These are phyloP conservation scores for Hystrix cristata DNA, from an alignment of 2,113 vertebrate genomes.

Conservation along the genomic window DNA sequence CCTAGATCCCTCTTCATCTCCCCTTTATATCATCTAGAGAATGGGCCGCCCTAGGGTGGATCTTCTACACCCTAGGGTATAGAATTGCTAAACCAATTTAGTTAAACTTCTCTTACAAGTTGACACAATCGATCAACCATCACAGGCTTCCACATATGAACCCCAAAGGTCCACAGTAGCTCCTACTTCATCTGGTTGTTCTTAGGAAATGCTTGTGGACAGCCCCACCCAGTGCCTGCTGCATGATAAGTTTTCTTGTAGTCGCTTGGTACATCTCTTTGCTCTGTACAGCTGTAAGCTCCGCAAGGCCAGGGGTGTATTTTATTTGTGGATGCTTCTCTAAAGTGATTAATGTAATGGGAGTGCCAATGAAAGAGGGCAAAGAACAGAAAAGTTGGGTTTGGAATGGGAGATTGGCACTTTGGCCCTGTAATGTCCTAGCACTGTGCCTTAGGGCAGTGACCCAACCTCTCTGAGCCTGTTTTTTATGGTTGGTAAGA, in stretches of 20 bases:
- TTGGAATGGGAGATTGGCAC: background rate
- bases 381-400: background rate
- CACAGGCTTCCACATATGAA: background rate
- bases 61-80: too few relatives aligned
- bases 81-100: too few relatives aligned
- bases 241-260: rapidly evolving
- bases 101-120: too few relatives aligned
- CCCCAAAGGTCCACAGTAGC: background rate
- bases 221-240: background rate
- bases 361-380: background rate
- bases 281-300: background rate
- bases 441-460: background rate
- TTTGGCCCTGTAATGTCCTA: background rate
- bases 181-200: background rate
- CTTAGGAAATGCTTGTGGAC: background rate
- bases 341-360: background rate
- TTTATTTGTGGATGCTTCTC: background rate
- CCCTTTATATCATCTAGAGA: too few relatives aligned
- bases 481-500: background rate
- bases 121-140: too few relatives aligned
- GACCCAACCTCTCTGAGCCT: background rate
- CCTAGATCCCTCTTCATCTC: too few relatives aligned
- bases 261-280: background rate
- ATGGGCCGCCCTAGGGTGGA: too few relatives aligned
- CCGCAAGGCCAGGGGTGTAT: background rate